Conservation (phyloP, 2,113 vertebrate genomes). For the Panthera leo region DNA sequence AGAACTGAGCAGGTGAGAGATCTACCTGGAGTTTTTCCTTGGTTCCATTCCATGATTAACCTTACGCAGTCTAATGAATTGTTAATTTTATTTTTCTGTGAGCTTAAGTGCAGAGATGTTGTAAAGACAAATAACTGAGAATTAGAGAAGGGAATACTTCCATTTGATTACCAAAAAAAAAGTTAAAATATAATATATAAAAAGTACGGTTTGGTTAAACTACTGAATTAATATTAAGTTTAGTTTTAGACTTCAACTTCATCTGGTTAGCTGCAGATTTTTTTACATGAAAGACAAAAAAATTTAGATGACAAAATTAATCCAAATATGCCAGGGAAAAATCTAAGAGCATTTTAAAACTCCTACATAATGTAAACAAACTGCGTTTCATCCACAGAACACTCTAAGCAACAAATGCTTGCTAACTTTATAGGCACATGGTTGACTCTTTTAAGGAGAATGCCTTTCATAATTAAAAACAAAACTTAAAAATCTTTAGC, state of each 20-base stretch:
- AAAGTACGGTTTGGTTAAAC: background rate
- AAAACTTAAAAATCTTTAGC: background rate
- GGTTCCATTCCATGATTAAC: background rate
- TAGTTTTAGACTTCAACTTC: slow-evolving; percentile 4
- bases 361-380: background rate
- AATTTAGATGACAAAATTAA: background rate
- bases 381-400: background rate
- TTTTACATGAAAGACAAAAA: background rate
- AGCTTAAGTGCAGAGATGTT: background rate
- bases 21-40: background rate
- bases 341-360: background rate
- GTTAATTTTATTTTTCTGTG: background rate
- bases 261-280: background rate
- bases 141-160: background rate
- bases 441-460: background rate
- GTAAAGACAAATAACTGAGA: background rate
- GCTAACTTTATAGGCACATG: background rate
- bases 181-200: background rate
- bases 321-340: background rate
- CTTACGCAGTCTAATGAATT: slow-evolving; percentile 15
- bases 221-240: slow-evolving; percentile 49
- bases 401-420: background rate
- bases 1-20: slow-evolving; percentile 1
- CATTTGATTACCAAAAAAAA: background rate
- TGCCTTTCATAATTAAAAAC: background rate